Evolutionary conservation across 2,797 vertebrate species (phyloP), one percentile per base, ranked within the genome.

Genomic region (Pipistrellus pipistrellus): DNA sequence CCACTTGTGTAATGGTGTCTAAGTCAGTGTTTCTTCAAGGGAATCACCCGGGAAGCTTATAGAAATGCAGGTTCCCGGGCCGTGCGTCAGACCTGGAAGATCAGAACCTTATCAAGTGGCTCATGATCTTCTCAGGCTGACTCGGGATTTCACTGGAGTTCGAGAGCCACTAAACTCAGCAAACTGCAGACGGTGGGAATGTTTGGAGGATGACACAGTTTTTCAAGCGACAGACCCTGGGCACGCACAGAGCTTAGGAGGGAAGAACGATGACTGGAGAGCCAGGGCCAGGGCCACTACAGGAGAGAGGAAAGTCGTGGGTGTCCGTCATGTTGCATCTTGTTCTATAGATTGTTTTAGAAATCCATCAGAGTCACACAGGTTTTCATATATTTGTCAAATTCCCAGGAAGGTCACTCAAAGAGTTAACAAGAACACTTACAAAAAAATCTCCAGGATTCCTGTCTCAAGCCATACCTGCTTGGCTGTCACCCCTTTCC

Each of bases 271-370:
- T 15, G 17, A 21, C 46, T 11, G 18, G 20, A n/a, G n/a, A 46
- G 27, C 48, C 57, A 13, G 1, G 5, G 20, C 18, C 72, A 4
- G n/a, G 2, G 57, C 51, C 83, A 15, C n/a, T 20, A 5, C 23
- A 51, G 69, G 25, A n/a, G 2, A 53, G 6, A 30, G 32, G 11
- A 25, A 71, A 32, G 76, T 53, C 35, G 0, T 4, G 25, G 30
- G 66, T 23, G 13, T n/a, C 46, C 6, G 1, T 41, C 13, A 64
- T 14, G 13, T 53, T 48, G 35, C 21, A 25, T 62, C 78, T 84
- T 57, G n/a, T 73, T 85, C 85, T 59, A 18, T 12, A 71, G 48
- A 44, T 32, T 77, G 32, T 71, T 94, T 94, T 17, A 21, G 83
- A 88, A 83, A 59, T 27, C 17, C 62, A 30, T n/a, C 17, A 2